Conservation (phyloP, 2,113 vertebrate species). For the Corythaeola cristata region DNA sequence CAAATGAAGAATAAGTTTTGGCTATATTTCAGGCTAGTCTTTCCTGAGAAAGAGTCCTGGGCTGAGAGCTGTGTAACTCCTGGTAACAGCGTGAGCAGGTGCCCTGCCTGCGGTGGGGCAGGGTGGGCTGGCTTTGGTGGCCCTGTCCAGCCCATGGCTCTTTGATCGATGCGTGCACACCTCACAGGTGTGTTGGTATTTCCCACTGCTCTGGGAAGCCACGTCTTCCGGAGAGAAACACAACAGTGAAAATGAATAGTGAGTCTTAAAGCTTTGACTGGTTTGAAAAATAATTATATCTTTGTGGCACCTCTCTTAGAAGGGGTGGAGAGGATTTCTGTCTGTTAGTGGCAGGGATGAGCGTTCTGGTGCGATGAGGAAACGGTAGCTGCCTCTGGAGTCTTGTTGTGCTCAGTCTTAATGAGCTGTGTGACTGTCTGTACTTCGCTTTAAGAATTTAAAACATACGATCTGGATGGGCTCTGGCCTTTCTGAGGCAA, state of each 20-base stretch:
- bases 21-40: neutral
- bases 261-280: neutral
- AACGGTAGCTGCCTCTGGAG: neutral
- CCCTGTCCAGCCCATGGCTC: neutral
- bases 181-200: fast-evolving
- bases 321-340: neutral
- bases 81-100: neutral
- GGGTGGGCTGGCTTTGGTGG: neutral
- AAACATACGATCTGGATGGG: neutral
- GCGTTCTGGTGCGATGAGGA: neutral
- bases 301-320: neutral
- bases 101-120: neutral
- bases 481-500: neutral
- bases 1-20: neutral
- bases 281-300: neutral
- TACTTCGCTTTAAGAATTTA: neutral
- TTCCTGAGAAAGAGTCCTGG: neutral
- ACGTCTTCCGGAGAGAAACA: neutral
- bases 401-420: neutral
- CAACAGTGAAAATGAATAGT: neutral
- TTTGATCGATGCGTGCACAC: fast-evolving
- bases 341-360: neutral
- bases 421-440: neutral
- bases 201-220: neutral
- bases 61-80: neutral